A percentile compares a stretch with the other conserved stretches of the same genome.
These are phyloP conservation scores for Eurystomus gularis DNA, from an alignment of 2,113 vertebrate genomes.

Conservation along the genomic window DNA sequence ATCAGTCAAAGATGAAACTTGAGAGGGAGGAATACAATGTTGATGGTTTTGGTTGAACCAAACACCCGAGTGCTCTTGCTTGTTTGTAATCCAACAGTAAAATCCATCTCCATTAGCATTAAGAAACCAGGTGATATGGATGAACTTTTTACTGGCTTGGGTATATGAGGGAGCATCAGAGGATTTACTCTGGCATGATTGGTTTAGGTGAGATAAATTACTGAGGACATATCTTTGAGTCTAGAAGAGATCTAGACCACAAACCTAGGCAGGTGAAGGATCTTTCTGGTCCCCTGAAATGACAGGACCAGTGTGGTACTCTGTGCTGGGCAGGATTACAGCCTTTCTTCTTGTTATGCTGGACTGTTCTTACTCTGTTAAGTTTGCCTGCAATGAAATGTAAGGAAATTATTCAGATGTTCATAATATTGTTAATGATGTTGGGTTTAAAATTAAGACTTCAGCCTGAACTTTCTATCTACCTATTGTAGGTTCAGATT, in stretches of 20 bases:
- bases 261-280: background rate
- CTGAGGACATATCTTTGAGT: background rate
- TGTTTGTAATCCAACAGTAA: background rate
- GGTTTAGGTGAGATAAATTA: background rate
- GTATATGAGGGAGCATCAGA: background rate
- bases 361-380: background rate
- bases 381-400: background rate
- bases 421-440: background rate
- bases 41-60: background rate
- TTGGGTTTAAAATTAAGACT: background rate
- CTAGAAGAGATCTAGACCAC: background rate
- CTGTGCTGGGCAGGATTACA: background rate
- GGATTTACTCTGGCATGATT: background rate
- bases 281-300: background rate
- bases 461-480: background rate
- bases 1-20: background rate
- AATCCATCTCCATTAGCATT: background rate
- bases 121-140: background rate
- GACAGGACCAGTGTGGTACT: background rate
- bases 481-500: constrained; percentile 89
- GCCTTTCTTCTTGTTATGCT: background rate
- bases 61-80: background rate
- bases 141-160: background rate
- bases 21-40: too few species aligned
- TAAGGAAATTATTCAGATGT: background rate